phyloP scores from a whole-genome alignment of 2,888 invertebrate species.

The Chaitophorus viminalis region DNA sequence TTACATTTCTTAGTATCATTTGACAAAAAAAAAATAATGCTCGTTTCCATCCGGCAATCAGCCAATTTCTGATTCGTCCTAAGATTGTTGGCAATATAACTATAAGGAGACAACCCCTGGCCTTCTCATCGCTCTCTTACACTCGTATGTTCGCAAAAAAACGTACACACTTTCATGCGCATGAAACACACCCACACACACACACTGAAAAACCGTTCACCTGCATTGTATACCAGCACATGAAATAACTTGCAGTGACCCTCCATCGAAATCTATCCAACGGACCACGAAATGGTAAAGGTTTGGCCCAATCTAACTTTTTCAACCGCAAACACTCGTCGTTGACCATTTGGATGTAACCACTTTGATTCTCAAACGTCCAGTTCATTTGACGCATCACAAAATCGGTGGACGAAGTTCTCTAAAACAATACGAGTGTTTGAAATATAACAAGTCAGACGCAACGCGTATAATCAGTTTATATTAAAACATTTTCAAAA shows the following conservation, averaged over 20 bases:
- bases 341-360: conserved; percentile 69
- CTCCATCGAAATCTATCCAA: conserved; percentile 74
- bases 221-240: conserved; percentile 77
- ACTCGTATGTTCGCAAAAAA: neutral
- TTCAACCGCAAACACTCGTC: conserved; percentile 70
- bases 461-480: neutral
- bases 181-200: neutral
- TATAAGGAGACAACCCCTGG: neutral
- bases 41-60: conserved; percentile 20
- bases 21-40: conserved; percentile 17
- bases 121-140: neutral
- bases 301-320: conserved; percentile 68
- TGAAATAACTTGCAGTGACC: conserved; percentile 74
- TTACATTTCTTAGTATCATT: conserved; percentile 25
- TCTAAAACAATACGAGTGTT: neutral
- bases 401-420: conserved; percentile 68
- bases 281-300: conserved; percentile 68
- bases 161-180: neutral
- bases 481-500: neutral
- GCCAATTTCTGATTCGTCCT: conserved; percentile 39
- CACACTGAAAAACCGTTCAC: conserved; percentile 65
- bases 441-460: neutral
- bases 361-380: conserved; percentile 66
- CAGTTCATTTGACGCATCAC: conserved; percentile 70
- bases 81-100: conserved; percentile 42